Percentiles rank a stretch among this genome's conserved stretches.
These are phyloP conservation scores for Thymelicus sylvestris DNA, from an alignment of 2,888 invertebrate genomes.

Conservation along the genomic window DNA sequence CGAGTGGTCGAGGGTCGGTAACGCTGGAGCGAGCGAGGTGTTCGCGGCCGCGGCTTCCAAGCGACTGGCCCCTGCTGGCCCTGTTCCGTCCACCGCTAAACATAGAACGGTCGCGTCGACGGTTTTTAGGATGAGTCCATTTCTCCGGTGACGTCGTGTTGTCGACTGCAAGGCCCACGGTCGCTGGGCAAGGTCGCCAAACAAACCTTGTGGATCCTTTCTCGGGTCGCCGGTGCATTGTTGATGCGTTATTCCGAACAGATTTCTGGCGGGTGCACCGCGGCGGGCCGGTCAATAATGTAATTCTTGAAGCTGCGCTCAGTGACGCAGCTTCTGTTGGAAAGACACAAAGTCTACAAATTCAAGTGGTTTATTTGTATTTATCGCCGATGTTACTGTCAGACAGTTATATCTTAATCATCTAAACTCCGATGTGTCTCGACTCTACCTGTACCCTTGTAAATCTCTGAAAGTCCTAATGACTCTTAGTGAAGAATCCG, in stretches of 20 bases:
- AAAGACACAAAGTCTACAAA: constrained; percentile 3
- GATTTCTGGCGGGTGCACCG: neutral
- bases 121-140: constrained; percentile 64
- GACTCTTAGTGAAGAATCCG: neutral
- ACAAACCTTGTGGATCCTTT: constrained; percentile 63
- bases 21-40: constrained; percentile 77
- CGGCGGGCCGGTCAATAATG: neutral
- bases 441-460: too few species aligned
- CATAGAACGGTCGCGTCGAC: constrained; percentile 61
- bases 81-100: constrained; percentile 64
- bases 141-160: constrained; percentile 62
- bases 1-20: constrained; percentile 78
- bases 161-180: constrained; percentile 54
- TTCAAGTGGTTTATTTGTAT: neutral
- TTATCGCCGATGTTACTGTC: neutral
- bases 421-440: neutral
- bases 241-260: constrained; percentile 9
- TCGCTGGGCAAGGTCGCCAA: constrained; percentile 69
- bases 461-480: neutral
- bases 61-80: constrained; percentile 71
- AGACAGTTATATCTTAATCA: neutral
- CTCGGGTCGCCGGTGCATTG: constrained; percentile 33
- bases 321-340: neutral
- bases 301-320: neutral
- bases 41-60: constrained; percentile 79